These are phyloP conservation scores for Odontomyia ornata DNA, from an alignment of 2,888 invertebrate genomes.

Conservation along the genomic window DNA sequence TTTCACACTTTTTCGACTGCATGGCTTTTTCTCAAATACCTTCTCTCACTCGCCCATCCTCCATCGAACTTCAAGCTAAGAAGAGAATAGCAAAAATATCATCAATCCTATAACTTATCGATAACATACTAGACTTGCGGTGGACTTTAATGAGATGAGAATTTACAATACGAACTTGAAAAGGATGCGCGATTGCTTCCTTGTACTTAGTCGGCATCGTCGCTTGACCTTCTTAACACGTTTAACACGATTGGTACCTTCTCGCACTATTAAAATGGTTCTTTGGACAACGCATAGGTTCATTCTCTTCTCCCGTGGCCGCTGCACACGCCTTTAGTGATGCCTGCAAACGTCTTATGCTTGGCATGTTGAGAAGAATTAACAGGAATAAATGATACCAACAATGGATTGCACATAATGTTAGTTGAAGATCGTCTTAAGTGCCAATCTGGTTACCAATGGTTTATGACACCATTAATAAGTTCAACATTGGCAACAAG, in stretches of 20 bases:
- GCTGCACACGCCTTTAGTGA: background rate
- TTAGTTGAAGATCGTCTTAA: conserved; percentile 47
- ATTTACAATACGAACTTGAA: conserved; percentile 52
- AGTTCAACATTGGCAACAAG: conserved; percentile 51
- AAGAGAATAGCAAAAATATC: conserved; percentile 32
- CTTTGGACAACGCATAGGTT: background rate
- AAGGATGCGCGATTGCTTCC: conserved; percentile 53
- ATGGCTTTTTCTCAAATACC: background rate
- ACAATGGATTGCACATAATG: conserved; percentile 42
- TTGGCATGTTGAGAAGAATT: conserved; percentile 24
- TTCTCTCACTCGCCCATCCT: background rate
- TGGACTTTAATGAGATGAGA: conserved; percentile 51
- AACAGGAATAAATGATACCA: conserved; percentile 44
- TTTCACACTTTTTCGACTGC: too few species aligned
- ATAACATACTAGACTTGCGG: conserved; percentile 48
- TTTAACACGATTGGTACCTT: conserved; percentile 33
- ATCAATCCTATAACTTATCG: conserved; percentile 49
- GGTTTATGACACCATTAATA: conserved; percentile 53
- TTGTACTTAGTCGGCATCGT: conserved; percentile 50
- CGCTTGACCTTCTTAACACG: conserved; percentile 41
- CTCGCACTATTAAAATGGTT: conserved; percentile 4
- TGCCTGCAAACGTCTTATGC: background rate
- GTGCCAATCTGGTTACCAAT: conserved; percentile 54
- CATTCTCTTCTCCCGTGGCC: background rate
- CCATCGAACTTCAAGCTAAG: conserved; percentile 24